phyloP scores from a whole-genome alignment of 2,888 invertebrate genomes.

The Agrochola litura region DNA sequence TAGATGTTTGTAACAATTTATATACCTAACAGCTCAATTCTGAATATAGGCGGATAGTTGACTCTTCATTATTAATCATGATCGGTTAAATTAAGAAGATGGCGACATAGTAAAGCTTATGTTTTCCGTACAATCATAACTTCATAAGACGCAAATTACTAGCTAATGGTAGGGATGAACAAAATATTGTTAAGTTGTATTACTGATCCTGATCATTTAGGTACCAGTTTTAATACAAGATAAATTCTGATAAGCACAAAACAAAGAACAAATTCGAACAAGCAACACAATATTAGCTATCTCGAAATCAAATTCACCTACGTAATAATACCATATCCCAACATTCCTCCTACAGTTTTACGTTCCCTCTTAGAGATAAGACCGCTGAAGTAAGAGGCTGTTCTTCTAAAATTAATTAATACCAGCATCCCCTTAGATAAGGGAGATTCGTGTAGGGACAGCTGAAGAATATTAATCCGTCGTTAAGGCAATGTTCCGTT shows the following conservation, averaged over 20 bases:
- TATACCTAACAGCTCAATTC: background rate
- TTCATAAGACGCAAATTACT: background rate
- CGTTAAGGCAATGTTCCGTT: slow-evolving; percentile 24
- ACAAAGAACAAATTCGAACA: background rate
- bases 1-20: background rate
- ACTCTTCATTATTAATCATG: background rate
- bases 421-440: slow-evolving; percentile 54
- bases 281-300: background rate
- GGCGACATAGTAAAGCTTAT: background rate
- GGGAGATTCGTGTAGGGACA: slow-evolving; percentile 34
- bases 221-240: background rate
- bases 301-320: slow-evolving; percentile 4
- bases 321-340: slow-evolving; percentile 6
- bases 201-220: background rate
- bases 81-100: background rate
- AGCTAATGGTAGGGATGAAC: too few relatives aligned
- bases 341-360: slow-evolving; percentile 36
- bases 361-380: slow-evolving; percentile 43
- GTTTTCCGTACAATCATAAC: background rate
- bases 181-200: too few relatives aligned
- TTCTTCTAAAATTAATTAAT: slow-evolving; percentile 62
- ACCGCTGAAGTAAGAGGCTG: slow-evolving; percentile 45
- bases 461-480: slow-evolving; percentile 59
- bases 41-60: background rate
- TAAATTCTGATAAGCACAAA: background rate